Evolutionary conservation across 2,113 vertebrate genomes (phyloP).

Genomic region (Astatoreochromis straeleni): DNA sequence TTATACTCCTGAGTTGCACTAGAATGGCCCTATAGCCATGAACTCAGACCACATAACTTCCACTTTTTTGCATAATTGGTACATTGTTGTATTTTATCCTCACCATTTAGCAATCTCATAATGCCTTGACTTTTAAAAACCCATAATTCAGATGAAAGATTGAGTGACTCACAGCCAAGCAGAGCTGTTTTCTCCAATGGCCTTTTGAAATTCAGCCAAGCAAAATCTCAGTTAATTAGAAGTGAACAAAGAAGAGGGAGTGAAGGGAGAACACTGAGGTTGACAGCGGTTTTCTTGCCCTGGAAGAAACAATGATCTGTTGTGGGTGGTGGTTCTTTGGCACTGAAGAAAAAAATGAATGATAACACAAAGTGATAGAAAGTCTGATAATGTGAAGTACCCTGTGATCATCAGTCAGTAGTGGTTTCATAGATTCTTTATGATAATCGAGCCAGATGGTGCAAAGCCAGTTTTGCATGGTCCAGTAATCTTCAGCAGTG

Average conservation of each 20-base stretch:
- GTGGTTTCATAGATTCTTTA: background rate
- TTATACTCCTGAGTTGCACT: background rate
- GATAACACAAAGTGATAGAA: background rate
- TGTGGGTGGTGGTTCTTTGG: constrained; percentile 4
- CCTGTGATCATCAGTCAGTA: background rate
- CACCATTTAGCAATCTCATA: constrained; percentile 47
- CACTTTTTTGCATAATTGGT: constrained; percentile 16
- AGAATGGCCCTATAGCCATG: background rate
- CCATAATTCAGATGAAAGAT: constrained; percentile 56
- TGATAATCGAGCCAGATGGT: background rate
- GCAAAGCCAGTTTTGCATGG: background rate
- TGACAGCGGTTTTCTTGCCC: constrained; percentile 33
- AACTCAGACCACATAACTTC: background rate
- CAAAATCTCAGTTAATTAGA: constrained; percentile 67
- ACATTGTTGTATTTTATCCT: constrained; percentile 50
- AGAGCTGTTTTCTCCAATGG: constrained; percentile 47
- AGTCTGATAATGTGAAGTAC: background rate
- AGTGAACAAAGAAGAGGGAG: constrained; percentile 53
- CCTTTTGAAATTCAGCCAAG: constrained; percentile 67
- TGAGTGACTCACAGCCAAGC: constrained; percentile 46
- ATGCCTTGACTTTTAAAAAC: constrained; percentile 64
- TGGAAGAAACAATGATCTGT: constrained; percentile 41
- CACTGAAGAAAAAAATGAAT: background rate
- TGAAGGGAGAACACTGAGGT: constrained; percentile 20
- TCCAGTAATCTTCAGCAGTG: background rate